These are phyloP conservation scores for Drosophila differens DNA, from an alignment of 2,888 invertebrate species.

Conservation along the genomic window DNA sequence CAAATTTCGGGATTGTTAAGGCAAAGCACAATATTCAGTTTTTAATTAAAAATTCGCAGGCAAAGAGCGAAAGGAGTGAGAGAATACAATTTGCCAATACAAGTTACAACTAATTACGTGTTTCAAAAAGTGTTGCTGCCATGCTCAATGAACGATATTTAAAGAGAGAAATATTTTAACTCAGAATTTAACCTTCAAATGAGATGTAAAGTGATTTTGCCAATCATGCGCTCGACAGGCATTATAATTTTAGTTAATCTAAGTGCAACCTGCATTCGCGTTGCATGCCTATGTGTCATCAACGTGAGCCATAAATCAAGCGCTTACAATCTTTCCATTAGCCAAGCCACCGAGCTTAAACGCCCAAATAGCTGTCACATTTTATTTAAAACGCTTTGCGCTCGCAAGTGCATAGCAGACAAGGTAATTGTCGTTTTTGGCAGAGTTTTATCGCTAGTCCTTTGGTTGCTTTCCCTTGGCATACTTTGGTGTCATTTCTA, in stretches of 20 bases:
- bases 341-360: conserved; percentile 46
- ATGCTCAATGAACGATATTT: background rate
- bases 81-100: background rate
- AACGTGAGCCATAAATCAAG: conserved; percentile 64
- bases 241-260: background rate
- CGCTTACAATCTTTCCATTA: conserved; percentile 64
- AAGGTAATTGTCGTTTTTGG: conserved; percentile 59
- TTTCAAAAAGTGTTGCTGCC: background rate
- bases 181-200: background rate
- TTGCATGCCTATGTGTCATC: conserved; percentile 69
- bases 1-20: background rate
- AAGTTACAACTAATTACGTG: background rate
- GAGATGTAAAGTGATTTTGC: background rate
- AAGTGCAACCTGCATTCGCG: conserved; percentile 5
- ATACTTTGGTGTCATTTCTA: conserved; percentile 28
- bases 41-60: background rate
- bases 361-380: conserved; percentile 60
- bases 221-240: background rate
- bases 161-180: background rate
- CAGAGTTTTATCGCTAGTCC: conserved; percentile 49
- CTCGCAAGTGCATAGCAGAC: conserved; percentile 24
- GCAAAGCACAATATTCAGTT: background rate
- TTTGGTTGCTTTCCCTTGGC: conserved; percentile 19
- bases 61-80: background rate
- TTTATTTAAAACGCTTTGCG: conserved; percentile 59